Conservation (phyloP, 1,140 invertebrate species). For the Camponotus pennsylvanicus region DNA sequence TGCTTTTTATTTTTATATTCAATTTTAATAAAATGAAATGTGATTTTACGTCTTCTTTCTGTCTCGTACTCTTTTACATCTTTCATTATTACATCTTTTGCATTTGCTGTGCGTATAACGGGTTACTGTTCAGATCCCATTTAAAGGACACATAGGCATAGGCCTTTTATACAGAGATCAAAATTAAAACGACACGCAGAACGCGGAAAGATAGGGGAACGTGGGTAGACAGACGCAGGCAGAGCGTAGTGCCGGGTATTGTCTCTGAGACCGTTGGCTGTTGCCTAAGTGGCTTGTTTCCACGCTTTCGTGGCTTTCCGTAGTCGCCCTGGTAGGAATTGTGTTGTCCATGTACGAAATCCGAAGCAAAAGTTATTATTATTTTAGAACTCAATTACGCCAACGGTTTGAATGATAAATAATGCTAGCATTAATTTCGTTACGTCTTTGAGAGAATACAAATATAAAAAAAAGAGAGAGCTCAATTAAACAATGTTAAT, state of each 20-base stretch:
- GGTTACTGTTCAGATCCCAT: not conserved
- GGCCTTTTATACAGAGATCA: conserved; percentile 63
- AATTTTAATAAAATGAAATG: not conserved
- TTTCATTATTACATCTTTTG: not conserved
- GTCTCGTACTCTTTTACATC: not conserved
- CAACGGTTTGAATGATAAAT: not conserved
- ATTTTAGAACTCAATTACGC: not conserved
- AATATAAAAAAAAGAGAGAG: too few relatives aligned
- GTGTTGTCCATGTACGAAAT: conserved; percentile 23
- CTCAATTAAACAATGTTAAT: too few relatives aligned
- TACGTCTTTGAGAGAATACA: too few relatives aligned
- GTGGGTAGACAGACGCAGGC: conserved; percentile 74
- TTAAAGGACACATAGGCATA: conserved; percentile 4
- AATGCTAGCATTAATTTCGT: too few relatives aligned
- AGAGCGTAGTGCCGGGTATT: conserved; percentile 84
- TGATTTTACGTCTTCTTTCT: not conserved
- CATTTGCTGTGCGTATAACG: conserved; percentile 23
- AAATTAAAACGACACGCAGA: conserved; percentile 76
- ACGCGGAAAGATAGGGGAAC: conserved; percentile 67
- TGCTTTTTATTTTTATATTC: not conserved
- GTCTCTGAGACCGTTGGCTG: conserved; percentile 77
- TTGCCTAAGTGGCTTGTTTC: conserved; percentile 85
- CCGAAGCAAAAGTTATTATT: not conserved
- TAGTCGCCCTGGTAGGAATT: conserved; percentile 15
- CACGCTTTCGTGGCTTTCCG: conserved; percentile 84